Conservation (phyloP, 2,797 vertebrate genomes). For the Denticeps clupeoides region DNA sequence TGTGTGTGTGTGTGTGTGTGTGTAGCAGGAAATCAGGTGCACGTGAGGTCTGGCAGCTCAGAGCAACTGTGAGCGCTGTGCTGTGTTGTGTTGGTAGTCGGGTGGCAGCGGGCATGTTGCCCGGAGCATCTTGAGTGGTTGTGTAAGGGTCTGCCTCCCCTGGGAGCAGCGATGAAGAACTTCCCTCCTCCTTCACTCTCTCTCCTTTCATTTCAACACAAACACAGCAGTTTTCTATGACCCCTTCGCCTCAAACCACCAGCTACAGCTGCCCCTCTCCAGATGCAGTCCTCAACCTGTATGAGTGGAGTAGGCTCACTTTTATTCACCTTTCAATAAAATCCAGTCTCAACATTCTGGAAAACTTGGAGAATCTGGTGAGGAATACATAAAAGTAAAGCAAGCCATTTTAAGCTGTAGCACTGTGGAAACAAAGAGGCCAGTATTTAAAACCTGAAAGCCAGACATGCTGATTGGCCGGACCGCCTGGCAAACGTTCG, state of each 20-base stretch:
- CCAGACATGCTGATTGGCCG: slow-evolving; percentile 18
- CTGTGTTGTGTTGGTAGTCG: slow-evolving; percentile 18
- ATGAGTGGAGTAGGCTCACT: not conserved
- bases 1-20: too few relatives aligned
- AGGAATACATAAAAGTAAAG: not conserved
- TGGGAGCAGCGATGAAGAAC: slow-evolving; percentile 19
- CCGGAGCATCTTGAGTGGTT: slow-evolving; percentile 35
- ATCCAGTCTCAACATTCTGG: too few relatives aligned
- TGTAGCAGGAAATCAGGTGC: too few relatives aligned
- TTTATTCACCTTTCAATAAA: not conserved
- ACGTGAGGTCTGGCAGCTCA: not conserved
- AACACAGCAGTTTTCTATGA: too few relatives aligned
- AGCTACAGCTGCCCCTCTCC: too few relatives aligned
- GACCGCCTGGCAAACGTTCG: slow-evolving; percentile 16
- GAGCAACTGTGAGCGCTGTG: slow-evolving; percentile 6
- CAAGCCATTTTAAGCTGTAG: not conserved
- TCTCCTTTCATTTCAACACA: not conserved
- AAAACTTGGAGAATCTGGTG: too few relatives aligned
- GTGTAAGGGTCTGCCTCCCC: slow-evolving; percentile 31
- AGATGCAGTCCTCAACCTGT: too few relatives aligned
- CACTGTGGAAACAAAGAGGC: slow-evolving; percentile 19
- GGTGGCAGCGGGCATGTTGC: slow-evolving; percentile 1
- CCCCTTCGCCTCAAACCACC: not conserved
- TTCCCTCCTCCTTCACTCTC: slow-evolving; percentile 27
- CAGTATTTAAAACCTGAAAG: slow-evolving; percentile 27